Conservation (phyloP, 2,888 invertebrate species). For the Dynastes hyllus region DNA sequence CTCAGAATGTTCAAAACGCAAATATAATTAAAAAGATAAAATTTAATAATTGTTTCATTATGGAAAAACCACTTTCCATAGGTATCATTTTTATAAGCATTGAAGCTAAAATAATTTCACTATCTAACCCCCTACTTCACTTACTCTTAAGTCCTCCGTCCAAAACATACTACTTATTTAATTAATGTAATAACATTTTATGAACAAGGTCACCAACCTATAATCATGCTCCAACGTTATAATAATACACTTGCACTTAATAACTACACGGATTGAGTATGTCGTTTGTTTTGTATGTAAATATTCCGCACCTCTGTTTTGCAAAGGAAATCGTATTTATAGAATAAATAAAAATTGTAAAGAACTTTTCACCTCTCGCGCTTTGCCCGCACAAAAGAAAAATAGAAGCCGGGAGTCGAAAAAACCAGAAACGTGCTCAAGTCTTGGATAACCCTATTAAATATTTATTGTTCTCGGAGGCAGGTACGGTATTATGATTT, state of each 20-base stretch:
- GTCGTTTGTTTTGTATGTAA: conserved; percentile 47
- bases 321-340: conserved; percentile 47
- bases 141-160: too few relatives aligned
- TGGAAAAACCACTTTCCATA: too few relatives aligned
- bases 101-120: too few relatives aligned
- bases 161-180: too few relatives aligned
- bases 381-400: conserved; percentile 43
- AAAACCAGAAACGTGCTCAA: conserved; percentile 54
- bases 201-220: not conserved
- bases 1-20: too few relatives aligned
- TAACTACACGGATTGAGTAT: conserved; percentile 27
- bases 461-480: conserved; percentile 55
- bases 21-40: too few relatives aligned
- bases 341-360: conserved; percentile 41
- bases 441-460: conserved; percentile 55
- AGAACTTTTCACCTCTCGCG: conserved; percentile 48
- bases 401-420: conserved; percentile 41
- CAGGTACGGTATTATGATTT: conserved; percentile 54
- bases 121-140: too few relatives aligned
- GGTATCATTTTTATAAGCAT: too few relatives aligned
- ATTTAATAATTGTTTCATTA: too few relatives aligned
- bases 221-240: not conserved
- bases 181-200: too few relatives aligned
- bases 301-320: conserved; percentile 48
- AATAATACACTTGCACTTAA: not conserved